Evolutionary conservation across 2,113 vertebrate genomes (phyloP).

Genomic region (Dunckerocampus dactyliophorus): DNA sequence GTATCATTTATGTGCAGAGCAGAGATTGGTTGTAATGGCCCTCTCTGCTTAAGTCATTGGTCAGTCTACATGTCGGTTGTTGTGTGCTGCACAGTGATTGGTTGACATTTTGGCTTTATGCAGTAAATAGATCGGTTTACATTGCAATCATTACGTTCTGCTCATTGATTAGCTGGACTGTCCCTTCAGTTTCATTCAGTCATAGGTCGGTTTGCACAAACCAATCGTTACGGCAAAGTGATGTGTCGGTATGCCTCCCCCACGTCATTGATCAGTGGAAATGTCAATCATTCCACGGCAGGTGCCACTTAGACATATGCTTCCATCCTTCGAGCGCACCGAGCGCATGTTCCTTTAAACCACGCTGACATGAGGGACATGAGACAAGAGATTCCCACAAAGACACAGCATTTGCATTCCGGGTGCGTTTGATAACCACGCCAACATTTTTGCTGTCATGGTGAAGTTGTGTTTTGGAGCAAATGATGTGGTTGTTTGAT

Average conservation of each 20-base stretch:
- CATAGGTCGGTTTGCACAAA: not conserved
- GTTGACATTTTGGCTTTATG: not conserved
- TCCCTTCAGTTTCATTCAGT: not conserved
- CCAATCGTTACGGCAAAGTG: not conserved
- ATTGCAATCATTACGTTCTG: not conserved
- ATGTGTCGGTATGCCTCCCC: not conserved
- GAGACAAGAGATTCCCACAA: not conserved
- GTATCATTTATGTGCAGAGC: no score
- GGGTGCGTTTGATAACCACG: not conserved
- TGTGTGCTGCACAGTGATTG: not conserved
- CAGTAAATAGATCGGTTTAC: not conserved
- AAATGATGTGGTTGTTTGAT: no score
- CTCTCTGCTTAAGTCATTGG: no score
- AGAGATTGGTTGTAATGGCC: no score
- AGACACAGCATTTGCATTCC: constrained; percentile 1
- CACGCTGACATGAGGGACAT: not conserved
- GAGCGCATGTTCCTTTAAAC: no score
- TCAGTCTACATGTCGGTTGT: no score
- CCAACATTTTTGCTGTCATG: not conserved
- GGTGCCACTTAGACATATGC: not conserved
- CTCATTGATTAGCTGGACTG: not conserved
- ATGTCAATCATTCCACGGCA: not conserved
- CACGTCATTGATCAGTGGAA: not conserved
- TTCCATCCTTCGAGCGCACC: no score
- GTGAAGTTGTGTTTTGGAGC: no score